A percentile compares a stretch with the other conserved stretches of the same genome.
Evolutionary conservation across 2,888 invertebrate genomes (phyloP).

Genomic region (Chalcis sispes): DNA sequence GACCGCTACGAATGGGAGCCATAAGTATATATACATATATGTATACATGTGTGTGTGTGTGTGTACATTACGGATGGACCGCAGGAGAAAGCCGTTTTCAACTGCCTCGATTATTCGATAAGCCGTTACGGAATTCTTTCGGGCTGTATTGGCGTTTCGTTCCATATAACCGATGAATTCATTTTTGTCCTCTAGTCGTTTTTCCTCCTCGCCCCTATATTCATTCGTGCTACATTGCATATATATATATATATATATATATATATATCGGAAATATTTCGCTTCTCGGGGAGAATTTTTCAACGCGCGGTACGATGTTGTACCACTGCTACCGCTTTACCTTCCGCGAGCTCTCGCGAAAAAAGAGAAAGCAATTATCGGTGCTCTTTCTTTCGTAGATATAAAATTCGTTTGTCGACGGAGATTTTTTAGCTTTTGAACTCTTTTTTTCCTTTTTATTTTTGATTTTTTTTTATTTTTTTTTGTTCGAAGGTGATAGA

Average conservation of each 20-base stretch:
- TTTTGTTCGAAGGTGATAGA: no score
- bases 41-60: no score
- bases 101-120: conserved; percentile 54
- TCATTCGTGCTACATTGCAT: no score
- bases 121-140: conserved; percentile 43
- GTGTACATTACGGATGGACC: no score
- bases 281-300: no score
- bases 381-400: not conserved
- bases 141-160: conserved; percentile 32
- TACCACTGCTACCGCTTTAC: conserved; percentile 18
- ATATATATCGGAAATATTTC: conserved; percentile 32
- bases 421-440: conserved; percentile 28
- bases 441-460: not conserved
- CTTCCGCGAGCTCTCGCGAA: not conserved
- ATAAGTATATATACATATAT: no score
- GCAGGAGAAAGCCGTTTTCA: conserved; percentile 22
- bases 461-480: no score
- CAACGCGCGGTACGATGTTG: no score
- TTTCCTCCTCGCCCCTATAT: not conserved
- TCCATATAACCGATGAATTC: conserved; percentile 30
- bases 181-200: conserved; percentile 20
- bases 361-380: conserved; percentile 42
- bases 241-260: no score
- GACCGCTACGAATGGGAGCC: no score
- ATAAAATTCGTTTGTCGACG: conserved; percentile 5